Evolutionary conservation across 2,113 vertebrate species (phyloP), one percentile per base, ranked within the genome.

Genomic region (Brachionichthys hirsutus): DNA sequence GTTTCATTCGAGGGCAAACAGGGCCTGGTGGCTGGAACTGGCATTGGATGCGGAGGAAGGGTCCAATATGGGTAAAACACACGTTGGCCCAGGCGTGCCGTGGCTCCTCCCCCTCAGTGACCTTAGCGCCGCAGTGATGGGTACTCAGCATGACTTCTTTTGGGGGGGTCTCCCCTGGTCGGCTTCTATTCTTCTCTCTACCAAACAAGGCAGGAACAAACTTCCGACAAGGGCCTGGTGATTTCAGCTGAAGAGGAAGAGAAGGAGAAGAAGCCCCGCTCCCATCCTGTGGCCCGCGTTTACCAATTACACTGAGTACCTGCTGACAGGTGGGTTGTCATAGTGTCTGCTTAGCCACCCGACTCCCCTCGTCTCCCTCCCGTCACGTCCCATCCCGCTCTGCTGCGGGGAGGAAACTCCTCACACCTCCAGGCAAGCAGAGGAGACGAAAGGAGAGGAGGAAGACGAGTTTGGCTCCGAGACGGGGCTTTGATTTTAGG

Each of bases 221-320:
- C 78, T 76, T n/a, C 73, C 64, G 45, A 73, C 54, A 57, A 78
- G 77, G 71, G 84, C 78, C 84, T 85, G 85, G 83, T 63, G 80
- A 89, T 83, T 88, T 90, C 85, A 89, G 89, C 53, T 60, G 74
- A 53, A 82, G 68, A 81, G 62, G 73, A 61, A 61, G 76, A 54
- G 54, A 54, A 72, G 75, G 36, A 12, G 56, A 69, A 64, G 63
- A 79, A 78, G 78, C 80, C 77, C 61, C 70, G 50, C 86, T 72
- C 72, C 85, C 72, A 67, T 90, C 89, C 90, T 59, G 75, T 73
- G 82, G 88, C 88, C 88, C 80, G 87, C 89, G 82, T 91, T 91
- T 90, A 90, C 90, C 90, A 92, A 92, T 92, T 92, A 92, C 82
- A 85, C 85, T 86, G 87, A 91, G 88, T 89, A 90, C 90, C 90